Conservation (phyloP, 2,797 vertebrate genomes). For the Tachyglossus aculeatus region DNA sequence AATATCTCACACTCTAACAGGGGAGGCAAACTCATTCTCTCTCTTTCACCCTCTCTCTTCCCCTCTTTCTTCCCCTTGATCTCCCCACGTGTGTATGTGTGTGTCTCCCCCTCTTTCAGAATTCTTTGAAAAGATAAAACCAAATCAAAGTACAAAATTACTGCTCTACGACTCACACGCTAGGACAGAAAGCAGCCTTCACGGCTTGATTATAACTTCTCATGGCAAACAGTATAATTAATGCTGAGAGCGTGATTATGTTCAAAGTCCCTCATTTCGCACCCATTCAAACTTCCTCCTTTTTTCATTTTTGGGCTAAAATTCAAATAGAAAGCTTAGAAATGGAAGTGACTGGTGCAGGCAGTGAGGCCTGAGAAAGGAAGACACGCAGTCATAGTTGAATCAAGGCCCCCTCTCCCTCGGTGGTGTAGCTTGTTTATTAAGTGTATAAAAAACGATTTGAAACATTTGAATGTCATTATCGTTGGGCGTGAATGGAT, state of each 20-base stretch:
- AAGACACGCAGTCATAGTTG: too few species aligned
- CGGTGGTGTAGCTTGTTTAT: too few species aligned
- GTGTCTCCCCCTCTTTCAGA: slow-evolving; percentile 34
- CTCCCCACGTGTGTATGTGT: too few species aligned
- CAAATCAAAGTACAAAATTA: slow-evolving; percentile 27
- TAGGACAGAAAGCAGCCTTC: slow-evolving; percentile 42
- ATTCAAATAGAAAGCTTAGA: slow-evolving; percentile 25
- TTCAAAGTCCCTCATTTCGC: slow-evolving; percentile 27
- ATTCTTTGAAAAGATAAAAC: slow-evolving; percentile 29
- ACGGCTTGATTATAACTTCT: slow-evolving; percentile 55
- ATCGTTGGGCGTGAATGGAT: too few species aligned
- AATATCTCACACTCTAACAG: not conserved
- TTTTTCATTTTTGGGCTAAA: not conserved
- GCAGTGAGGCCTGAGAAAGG: not conserved
- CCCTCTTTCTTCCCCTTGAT: too few species aligned
- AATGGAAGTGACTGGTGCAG: slow-evolving; percentile 31
- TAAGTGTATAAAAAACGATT: too few species aligned
- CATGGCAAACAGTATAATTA: slow-evolving; percentile 46
- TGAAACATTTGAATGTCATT: too few species aligned
- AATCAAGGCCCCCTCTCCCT: too few species aligned
- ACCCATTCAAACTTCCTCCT: slow-evolving; percentile 35
- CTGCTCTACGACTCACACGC: slow-evolving; percentile 39
- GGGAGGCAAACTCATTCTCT: not conserved
- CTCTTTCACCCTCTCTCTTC: not conserved
- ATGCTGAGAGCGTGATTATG: slow-evolving; percentile 41